A percentile compares a stretch with the other conserved stretches of the same genome.
phyloP scores from a whole-genome alignment of 53 echinoderm and acorn worm species.

The Echinometra lucunter region DNA sequence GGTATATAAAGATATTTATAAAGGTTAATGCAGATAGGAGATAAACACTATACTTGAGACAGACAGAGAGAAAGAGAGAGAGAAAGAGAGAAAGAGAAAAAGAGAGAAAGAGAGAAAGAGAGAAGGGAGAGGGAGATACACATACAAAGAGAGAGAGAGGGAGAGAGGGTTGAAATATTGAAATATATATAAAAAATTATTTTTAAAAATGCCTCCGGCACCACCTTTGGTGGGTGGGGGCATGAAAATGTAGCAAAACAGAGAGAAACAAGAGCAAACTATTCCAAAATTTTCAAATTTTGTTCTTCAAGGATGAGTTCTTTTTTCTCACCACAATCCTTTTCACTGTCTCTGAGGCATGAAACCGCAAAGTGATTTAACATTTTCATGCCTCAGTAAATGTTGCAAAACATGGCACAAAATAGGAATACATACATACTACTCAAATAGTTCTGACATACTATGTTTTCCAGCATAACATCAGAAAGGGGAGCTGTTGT shows the following conservation, averaged over 20 bases:
- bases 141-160: neutral
- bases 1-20: neutral
- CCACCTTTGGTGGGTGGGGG: too few relatives aligned
- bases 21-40: conserved; percentile 16
- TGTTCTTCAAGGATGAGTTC: neutral
- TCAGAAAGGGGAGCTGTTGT: neutral
- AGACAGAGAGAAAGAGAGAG: neutral
- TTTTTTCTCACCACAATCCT: neutral
- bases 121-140: neutral
- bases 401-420: neutral
- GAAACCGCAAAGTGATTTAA: neutral
- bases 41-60: too few relatives aligned
- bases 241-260: neutral
- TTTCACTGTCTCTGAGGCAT: neutral
- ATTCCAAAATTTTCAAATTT: neutral
- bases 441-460: neutral
- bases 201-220: neutral
- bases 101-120: neutral
- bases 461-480: neutral
- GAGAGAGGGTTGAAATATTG: neutral
- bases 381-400: neutral
- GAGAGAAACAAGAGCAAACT: neutral
- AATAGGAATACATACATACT: neutral
- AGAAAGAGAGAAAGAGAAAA: neutral
- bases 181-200: neutral